These are phyloP conservation scores for Himalopsyche japonica DNA, from an alignment of 2,888 invertebrate species.

Conservation along the genomic window DNA sequence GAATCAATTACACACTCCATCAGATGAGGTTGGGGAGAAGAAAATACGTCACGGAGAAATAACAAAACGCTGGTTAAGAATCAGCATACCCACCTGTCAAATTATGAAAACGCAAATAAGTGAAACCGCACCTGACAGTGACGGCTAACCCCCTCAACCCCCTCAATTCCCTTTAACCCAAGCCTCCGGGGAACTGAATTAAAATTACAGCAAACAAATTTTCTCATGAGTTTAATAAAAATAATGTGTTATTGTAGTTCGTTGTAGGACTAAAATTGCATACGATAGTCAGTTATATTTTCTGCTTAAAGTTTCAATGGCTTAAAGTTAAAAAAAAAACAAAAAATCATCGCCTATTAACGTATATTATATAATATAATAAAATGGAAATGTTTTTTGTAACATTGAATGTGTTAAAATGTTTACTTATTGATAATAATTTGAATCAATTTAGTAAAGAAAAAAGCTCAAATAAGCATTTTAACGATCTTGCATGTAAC, in stretches of 20 bases:
- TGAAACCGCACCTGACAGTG: constrained; percentile 24
- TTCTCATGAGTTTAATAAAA: not conserved
- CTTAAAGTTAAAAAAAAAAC: no score
- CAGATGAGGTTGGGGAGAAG: not conserved
- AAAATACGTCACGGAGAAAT: constrained; percentile 18
- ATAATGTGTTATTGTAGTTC: not conserved
- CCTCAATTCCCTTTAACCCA: not conserved
- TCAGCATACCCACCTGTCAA: constrained; percentile 34
- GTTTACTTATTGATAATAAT: no score
- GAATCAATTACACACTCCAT: not conserved
- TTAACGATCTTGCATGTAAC: no score
- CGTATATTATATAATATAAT: no score
- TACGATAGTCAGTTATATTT: no score
- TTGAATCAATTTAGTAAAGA: no score
- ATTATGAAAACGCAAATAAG: constrained; percentile 35
- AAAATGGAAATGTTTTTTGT: no score
- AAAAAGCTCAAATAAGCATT: no score
- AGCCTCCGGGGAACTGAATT: not conserved
- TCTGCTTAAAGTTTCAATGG: no score
- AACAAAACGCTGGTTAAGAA: constrained; percentile 33
- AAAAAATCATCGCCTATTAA: no score
- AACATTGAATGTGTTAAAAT: no score
- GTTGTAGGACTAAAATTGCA: no score
- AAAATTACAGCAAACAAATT: not conserved
- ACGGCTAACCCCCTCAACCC: constrained; percentile 8